phyloP scores from a whole-genome alignment of 2,113 vertebrate genomes.

The Cyanistes caeruleus region DNA sequence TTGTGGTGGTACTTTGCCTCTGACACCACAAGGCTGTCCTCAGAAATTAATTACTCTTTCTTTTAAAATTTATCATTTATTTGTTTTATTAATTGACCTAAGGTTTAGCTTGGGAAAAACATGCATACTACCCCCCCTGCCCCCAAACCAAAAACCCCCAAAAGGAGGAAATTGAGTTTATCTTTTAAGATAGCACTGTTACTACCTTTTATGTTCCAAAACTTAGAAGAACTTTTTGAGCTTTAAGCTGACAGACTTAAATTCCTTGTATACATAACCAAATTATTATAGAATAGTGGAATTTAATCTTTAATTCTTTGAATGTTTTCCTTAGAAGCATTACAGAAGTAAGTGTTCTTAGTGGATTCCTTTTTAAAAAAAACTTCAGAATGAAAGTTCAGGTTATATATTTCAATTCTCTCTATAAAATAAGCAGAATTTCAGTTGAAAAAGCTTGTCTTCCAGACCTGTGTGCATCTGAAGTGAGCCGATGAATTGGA shows the following conservation, averaged over 20 bases:
- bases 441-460: background rate
- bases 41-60: background rate
- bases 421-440: background rate
- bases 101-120: background rate
- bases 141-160: background rate
- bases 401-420: background rate
- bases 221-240: background rate
- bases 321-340: background rate
- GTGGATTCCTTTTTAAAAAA: background rate
- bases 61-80: background rate
- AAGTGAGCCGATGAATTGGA: background rate
- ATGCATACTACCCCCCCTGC: fast-evolving
- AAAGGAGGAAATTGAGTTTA: background rate
- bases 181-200: background rate
- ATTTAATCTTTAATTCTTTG: background rate
- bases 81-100: background rate
- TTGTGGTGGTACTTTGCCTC: background rate
- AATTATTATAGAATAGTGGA: background rate
- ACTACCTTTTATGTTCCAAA: background rate
- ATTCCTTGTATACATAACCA: background rate
- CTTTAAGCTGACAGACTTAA: background rate
- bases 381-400: background rate
- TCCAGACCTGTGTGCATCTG: background rate
- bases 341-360: background rate
- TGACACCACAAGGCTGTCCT: background rate